phyloP scores from a whole-genome alignment of 2,888 invertebrate species.

The Ichneumoninae sp. region DNA sequence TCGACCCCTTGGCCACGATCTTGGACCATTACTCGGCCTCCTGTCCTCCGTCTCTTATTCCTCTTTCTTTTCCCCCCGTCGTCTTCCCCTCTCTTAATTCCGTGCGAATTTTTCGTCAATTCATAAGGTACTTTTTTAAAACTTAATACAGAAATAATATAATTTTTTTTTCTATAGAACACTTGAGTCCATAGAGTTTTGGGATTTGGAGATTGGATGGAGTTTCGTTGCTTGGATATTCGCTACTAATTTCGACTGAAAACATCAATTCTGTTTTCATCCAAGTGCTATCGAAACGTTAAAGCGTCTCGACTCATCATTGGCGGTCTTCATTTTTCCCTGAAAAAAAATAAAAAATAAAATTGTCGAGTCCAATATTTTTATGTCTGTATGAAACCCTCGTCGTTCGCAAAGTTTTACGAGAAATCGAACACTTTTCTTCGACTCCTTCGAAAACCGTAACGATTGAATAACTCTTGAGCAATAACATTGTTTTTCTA shows the following conservation, averaged over 20 bases:
- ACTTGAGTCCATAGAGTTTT: conserved; percentile 21
- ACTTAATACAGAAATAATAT: background rate
- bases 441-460: background rate
- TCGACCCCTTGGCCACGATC: conserved; percentile 78
- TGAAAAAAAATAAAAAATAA: background rate
- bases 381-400: background rate
- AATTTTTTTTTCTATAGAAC: conserved; percentile 26
- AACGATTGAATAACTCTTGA: background rate
- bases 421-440: background rate
- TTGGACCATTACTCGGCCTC: conserved; percentile 74
- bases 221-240: conserved; percentile 11
- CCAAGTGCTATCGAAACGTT: background rate
- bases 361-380: background rate
- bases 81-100: background rate
- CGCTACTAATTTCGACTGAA: background rate
- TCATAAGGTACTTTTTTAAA: background rate
- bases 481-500: background rate
- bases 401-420: background rate
- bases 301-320: background rate
- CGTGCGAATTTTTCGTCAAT: background rate
- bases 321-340: background rate
- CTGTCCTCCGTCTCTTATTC: conserved; percentile 17
- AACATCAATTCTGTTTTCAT: conserved; percentile 9
- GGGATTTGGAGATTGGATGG: background rate
- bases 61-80: conserved; percentile 2